phyloP scores from a whole-genome alignment of 2,113 vertebrate genomes.

The Rhynchopsitta pachyrhyncha region DNA sequence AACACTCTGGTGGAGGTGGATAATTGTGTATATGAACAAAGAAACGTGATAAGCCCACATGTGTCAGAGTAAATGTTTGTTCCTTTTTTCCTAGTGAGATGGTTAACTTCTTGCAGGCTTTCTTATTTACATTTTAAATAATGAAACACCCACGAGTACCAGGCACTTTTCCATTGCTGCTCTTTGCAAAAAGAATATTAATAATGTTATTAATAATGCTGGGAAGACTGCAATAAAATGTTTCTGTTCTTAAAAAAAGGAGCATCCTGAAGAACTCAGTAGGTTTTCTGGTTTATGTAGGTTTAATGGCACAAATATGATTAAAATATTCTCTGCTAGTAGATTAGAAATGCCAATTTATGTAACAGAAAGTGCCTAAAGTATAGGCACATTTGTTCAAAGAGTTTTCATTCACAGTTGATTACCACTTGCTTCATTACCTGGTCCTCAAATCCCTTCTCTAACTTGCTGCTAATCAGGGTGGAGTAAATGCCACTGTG shows the following conservation, averaged over 20 bases:
- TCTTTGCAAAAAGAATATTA: slow-evolving; percentile 61
- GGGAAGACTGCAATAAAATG: slow-evolving; percentile 33
- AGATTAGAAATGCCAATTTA: slow-evolving; percentile 39
- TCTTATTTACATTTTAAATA: slow-evolving; percentile 72
- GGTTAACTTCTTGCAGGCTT: slow-evolving; percentile 24
- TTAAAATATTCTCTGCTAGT: slow-evolving; percentile 24
- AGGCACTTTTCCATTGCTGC: slow-evolving; percentile 13
- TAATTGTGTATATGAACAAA: slow-evolving; percentile 7
- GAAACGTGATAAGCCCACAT: not conserved
- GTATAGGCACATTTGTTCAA: slow-evolving; percentile 25
- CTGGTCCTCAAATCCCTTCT: not conserved
- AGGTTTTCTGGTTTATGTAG: slow-evolving; percentile 16
- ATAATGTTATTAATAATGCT: slow-evolving; percentile 51
- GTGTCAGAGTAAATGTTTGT: slow-evolving; percentile 18
- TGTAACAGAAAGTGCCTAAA: slow-evolving; percentile 11
- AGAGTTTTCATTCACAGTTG: not conserved
- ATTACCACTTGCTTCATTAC: not conserved
- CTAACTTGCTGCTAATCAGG: not conserved
- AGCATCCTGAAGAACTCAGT: slow-evolving; percentile 24
- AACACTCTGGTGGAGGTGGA: not conserved
- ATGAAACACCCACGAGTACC: slow-evolving; percentile 33
- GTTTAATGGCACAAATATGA: slow-evolving; percentile 26
- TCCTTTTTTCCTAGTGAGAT: slow-evolving; percentile 26
- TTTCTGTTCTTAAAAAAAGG: slow-evolving; percentile 42
- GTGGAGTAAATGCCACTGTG: not conserved